Evolutionary conservation across 2,797 vertebrate species (phyloP).

Genomic region (Crypturellus tataupa): DNA sequence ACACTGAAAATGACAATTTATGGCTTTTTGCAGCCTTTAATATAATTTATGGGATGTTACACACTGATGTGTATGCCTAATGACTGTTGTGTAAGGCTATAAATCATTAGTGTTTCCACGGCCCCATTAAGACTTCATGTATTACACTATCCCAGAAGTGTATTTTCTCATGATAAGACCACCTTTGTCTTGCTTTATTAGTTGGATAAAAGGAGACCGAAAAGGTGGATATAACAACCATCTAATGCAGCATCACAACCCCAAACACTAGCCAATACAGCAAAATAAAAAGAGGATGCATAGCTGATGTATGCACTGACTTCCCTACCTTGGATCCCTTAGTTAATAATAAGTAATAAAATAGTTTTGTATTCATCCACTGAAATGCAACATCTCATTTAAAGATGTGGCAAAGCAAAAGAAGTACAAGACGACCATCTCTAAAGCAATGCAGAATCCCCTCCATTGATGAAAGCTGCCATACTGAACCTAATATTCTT

Average conservation of each 20-base stretch:
- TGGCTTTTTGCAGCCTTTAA: constrained; percentile 59
- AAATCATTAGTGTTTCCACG: constrained; percentile 35
- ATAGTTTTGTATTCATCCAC: constrained; percentile 39
- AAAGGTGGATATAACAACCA: neutral
- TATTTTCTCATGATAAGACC: constrained; percentile 19
- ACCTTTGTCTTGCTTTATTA: constrained; percentile 24
- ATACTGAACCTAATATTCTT: neutral
- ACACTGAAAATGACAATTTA: constrained; percentile 67
- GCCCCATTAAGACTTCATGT: constrained; percentile 39
- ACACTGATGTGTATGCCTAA: constrained; percentile 51
- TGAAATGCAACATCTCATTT: constrained; percentile 16
- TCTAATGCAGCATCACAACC: neutral
- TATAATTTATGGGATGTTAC: constrained; percentile 65
- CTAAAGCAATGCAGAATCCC: neutral
- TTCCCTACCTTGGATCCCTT: neutral
- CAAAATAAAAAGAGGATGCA: neutral
- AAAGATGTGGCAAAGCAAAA: neutral
- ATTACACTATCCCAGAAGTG: constrained; percentile 6
- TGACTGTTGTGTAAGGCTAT: constrained; percentile 53
- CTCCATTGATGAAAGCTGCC: neutral
- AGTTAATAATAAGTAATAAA: neutral
- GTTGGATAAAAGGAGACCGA: neutral
- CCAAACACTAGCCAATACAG: neutral
- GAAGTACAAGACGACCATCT: neutral
- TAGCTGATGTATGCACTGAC: neutral